Evolutionary conservation across 2,113 vertebrate genomes (phyloP), one percentile per base, ranked within the genome.

Genomic region (Vidua chalybeata): DNA sequence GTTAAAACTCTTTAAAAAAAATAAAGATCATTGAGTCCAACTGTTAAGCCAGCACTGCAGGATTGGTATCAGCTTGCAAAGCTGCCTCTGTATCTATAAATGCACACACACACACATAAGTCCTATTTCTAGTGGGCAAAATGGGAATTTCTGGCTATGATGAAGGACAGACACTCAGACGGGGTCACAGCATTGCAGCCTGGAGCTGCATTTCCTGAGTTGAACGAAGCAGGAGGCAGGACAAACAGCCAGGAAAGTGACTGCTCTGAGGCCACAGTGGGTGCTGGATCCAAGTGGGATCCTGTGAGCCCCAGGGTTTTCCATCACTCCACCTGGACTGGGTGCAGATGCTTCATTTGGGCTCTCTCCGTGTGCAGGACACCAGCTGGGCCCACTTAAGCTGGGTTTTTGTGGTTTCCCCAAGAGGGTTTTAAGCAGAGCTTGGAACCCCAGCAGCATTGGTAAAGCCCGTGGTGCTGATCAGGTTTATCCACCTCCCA

Each of bases 401-500:
- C 56, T n/a, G 63, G 33, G 45, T 5, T 58, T 84, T 68, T 27
- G 31, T 15, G 27, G 20, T 43, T 71, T 83, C 27, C 49, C 71
- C 35, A 20, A 9, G 37, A n/a, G 7, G 28, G 13, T 14, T 49
- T 87, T 0, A 43, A 79, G 63, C 16, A 19, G 43, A 84, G 27
- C 48, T 21, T 24, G 37, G 86, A 67, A 7, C n/a, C 43, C 27
- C 48, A 28, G 6, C 56, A 23, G 15, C 1, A 0, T 11, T 7
- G 18, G 28, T 11, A 14, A 26, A 72, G 20, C 33, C 22, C 0
- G 0, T 6, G 24, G 23, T 41, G 58, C 46, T 2, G 45, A 7
- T 24, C 35, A 28, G 72, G 7, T 48, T 83, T 24, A 51, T 26
- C 16, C 73, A 15, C 13, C 37, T 41, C 41, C 35, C 9, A 16